Evolutionary conservation across 2,888 invertebrate genomes (phyloP).

Genomic region (Heteromyza rotundicornis): DNA sequence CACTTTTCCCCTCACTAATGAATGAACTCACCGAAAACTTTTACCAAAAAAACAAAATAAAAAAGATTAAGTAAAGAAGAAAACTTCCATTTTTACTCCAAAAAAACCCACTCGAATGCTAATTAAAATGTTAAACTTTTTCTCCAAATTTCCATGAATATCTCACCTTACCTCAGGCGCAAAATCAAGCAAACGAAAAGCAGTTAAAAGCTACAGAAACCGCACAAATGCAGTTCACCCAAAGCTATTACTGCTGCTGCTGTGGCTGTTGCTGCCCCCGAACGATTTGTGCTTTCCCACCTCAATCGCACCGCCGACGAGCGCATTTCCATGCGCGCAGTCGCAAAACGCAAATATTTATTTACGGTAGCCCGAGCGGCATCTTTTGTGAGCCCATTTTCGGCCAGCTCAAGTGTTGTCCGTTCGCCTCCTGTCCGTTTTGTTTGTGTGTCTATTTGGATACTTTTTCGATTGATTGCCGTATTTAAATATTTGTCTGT

Average conservation of each 20-base stretch:
- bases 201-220: conserved; percentile 11
- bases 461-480: conserved; percentile 58
- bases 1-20: too few relatives aligned
- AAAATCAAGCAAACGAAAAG: conserved; percentile 19
- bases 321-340: neutral
- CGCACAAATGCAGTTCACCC: neutral
- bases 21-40: too few relatives aligned
- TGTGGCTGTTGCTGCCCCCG: neutral
- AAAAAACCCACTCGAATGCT: conserved; percentile 47
- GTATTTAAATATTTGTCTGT: conserved; percentile 51
- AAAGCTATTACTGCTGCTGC: neutral
- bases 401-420: neutral
- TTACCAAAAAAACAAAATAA: neutral
- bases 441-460: conserved; percentile 41
- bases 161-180: neutral
- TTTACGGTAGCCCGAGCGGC: neutral
- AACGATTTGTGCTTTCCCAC: neutral
- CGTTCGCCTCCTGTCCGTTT: too few relatives aligned
- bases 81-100: too few relatives aligned
- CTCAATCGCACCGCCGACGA: neutral
- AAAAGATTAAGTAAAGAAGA: neutral
- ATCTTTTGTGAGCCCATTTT: neutral
- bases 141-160: neutral
- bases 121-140: conserved; percentile 49
- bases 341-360: neutral